These are phyloP conservation scores for Romanomermis culicivorax DNA, from an alignment of 2,888 invertebrate species.

Conservation along the genomic window DNA sequence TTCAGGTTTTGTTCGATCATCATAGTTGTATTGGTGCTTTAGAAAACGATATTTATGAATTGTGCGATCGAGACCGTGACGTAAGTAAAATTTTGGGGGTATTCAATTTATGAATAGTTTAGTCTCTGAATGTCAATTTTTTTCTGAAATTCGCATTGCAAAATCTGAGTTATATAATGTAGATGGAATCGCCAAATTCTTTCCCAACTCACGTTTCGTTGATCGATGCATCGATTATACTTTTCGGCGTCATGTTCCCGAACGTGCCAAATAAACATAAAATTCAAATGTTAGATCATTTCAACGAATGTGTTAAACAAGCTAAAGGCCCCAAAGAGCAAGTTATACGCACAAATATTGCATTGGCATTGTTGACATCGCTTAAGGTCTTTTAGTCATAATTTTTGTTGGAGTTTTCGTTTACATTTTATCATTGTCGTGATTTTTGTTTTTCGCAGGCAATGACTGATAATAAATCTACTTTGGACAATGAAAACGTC, in stretches of 20 bases:
- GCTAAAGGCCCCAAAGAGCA: conserved; percentile 79
- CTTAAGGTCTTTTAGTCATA: conserved; percentile 38
- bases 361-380: conserved; percentile 71
- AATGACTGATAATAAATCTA: conserved; percentile 15
- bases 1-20: conserved; percentile 53
- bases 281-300: conserved; percentile 89
- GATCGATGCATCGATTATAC: conserved; percentile 70
- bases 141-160: too few relatives aligned
- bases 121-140: too few relatives aligned
- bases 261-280: conserved; percentile 84
- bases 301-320: conserved; percentile 68
- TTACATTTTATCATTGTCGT: not conserved
- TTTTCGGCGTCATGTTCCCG: conserved; percentile 84
- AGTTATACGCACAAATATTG: conserved; percentile 84
- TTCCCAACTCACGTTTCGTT: conserved; percentile 84
- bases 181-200: conserved; percentile 25
- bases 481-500: conserved; percentile 13
- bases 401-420: not conserved
- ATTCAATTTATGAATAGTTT: too few relatives aligned
- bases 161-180: not conserved
- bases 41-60: conserved; percentile 80
- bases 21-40: conserved; percentile 81
- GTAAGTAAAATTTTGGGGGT: too few relatives aligned
- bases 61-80: conserved; percentile 41
- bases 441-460: conserved; percentile 3